Evolutionary conservation across 2,113 vertebrate genomes (phyloP), one percentile per base, ranked within the genome.

Genomic region (Phycodurus eques): DNA sequence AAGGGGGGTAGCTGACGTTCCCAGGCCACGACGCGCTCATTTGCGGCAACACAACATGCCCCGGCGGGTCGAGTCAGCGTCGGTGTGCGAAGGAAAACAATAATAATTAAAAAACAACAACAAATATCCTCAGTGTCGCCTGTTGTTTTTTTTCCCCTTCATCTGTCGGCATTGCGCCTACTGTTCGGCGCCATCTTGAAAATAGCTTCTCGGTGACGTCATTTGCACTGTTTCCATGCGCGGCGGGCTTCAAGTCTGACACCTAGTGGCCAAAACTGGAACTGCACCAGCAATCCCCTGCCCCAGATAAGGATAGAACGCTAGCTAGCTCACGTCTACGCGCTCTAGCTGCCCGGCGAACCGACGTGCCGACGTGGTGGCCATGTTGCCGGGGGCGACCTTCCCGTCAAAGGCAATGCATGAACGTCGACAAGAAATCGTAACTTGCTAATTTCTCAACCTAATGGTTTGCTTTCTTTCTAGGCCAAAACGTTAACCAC

Each of bases 161-260:
- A 73, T 70, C 79, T 74, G 65, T 67, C 76, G 77, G 87, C 53
- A 72, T 72, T 70, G 75, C 79, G 72, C 70, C 46, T 54, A 76
- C 82, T 42, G 76, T 66, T 76, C 79, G 67, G 70, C 85, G 91
- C 92, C 92, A 93, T 93, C 83, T 93, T 93, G 87, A 89, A 90
- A 90, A 88, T 87, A 84, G 64, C 81, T 80, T 69, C 84, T 73
- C 73, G 68, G 60, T 90, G 88, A 91, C 90, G 91, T 92, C 90
- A 91, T 31, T 33, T 56, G 60, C 73, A 13, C 64, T 64, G 43
- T 70, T 89, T 69, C 77, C 64, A 69, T 65, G 64, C 44, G 63
- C 59, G n/a, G 12, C 14, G 15, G 47, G 47, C 15, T 68, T 5
- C 61, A 20, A 42, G 1, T n/a, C 39, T 11, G 62, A 64, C 19